Conservation (phyloP, 1,140 invertebrate genomes). For the Pararge aegeria region DNA sequence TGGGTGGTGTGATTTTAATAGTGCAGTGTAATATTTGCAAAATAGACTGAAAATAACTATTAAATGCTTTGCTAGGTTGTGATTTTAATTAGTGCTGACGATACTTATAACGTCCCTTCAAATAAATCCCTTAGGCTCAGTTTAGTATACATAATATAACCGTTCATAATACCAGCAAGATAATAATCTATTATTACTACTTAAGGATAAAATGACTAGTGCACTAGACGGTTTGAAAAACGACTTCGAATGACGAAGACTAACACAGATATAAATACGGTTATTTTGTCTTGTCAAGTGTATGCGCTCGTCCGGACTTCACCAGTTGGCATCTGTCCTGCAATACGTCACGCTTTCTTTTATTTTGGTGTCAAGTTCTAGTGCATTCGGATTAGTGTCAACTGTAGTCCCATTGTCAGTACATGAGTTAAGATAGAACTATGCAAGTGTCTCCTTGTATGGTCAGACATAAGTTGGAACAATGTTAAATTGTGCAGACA, state of each 20-base stretch:
- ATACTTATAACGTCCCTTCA: no score
- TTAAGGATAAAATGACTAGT: neutral
- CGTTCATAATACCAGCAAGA: no score
- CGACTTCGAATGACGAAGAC: neutral
- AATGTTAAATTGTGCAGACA: constrained; percentile 11
- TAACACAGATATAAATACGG: neutral
- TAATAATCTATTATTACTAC: neutral
- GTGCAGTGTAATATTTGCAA: no score
- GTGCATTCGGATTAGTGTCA: constrained; percentile 52
- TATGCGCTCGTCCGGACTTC: constrained; percentile 3
- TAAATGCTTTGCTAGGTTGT: no score
- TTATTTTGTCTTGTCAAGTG: constrained; percentile 6
- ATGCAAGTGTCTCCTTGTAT: constrained; percentile 22
- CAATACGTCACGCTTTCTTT: constrained; percentile 60
- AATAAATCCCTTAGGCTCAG: no score
- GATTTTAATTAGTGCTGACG: no score
- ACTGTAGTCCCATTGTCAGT: constrained; percentile 44
- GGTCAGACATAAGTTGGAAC: constrained; percentile 8
- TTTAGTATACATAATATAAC: no score
- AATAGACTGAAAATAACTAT: no score
- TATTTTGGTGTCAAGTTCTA: constrained; percentile 56
- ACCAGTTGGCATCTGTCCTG: constrained; percentile 34
- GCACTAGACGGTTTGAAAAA: neutral
- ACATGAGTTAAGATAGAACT: constrained; percentile 32
- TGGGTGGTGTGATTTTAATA: no score